Base-by-base conservation (phyloP, 1,140 invertebrate species). In the Pinna nobilis region DNA sequence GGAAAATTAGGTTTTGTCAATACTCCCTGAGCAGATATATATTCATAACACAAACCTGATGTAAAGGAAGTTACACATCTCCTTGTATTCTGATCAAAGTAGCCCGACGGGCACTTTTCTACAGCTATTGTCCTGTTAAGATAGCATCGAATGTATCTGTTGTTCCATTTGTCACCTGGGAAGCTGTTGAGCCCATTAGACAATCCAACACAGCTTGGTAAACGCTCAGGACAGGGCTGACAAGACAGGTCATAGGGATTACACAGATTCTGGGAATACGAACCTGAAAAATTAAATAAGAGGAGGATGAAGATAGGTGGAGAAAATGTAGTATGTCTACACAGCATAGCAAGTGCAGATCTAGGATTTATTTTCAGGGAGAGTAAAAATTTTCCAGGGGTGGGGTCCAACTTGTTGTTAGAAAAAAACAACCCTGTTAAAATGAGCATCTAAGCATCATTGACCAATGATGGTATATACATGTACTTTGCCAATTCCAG, bases 151-250 rank as follows among this genome's bases (percentile, higher is more conserved):
- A 77, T 33, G 41, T 80, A 79, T n/a, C 61, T 47, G 11, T 64
- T 35, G 20, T 69, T 57, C 75, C 71, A 81, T 18, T 51, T 57
- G 1, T 51, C 47, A 13, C 69, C 66, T 11, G 30, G 37, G 9
- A 76, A 55, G 7, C 75, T 69, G 30, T 82, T 66, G 60, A 70
- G 33, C 25, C 78, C 80, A 63, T 82, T 68, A 7, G 73, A 60
- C 30, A 80, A 51, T 18, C 70, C 76, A 11, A 77, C 53, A 68
- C 77, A 80, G 68, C 77, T 79, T 2, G 80, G 78, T 5, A 74
- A 33, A 33, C 74, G 59, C 3, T 69, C 57, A 23, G 68, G 33
- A 35, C 76, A 80, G 5, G 78, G 74, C 23, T 53, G 18, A 55
- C 76, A 82, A 28, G 57, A 37, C 20, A 50, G 23, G 37, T 71